Conservation (phyloP, 2,888 invertebrate genomes). For the Endomychus coccineus region DNA sequence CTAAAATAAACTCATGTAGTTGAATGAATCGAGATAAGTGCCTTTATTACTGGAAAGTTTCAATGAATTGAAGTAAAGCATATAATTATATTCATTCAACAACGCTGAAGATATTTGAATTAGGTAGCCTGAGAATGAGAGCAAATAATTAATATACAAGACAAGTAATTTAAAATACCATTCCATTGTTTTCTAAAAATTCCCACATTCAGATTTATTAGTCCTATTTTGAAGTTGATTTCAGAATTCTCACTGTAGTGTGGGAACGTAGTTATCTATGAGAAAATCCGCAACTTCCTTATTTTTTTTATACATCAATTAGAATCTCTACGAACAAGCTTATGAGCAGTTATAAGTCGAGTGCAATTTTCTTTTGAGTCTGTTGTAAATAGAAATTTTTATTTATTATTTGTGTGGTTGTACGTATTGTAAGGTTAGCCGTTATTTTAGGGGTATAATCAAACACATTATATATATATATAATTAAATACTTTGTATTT, state of each 20-base stretch:
- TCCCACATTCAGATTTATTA: constrained; percentile 36
- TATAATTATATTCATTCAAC: too few relatives aligned
- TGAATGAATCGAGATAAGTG: too few relatives aligned
- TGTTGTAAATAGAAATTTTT: too few relatives aligned
- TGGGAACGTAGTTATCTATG: constrained; percentile 13
- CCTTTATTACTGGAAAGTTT: too few relatives aligned
- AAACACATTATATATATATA: constrained; percentile 12
- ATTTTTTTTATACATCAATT: constrained; percentile 12
- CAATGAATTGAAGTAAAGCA: too few relatives aligned
- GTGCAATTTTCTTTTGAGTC: too few relatives aligned
- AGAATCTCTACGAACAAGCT: constrained; percentile 6
- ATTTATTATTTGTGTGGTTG: constrained; percentile 19
- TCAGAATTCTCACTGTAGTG: constrained; percentile 12
- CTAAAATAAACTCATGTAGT: too few relatives aligned
- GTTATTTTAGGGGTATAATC: constrained; percentile 4
- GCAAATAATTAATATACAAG: constrained; percentile 43
- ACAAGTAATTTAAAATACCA: constrained; percentile 42
- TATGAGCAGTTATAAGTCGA: too few relatives aligned
- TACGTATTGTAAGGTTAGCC: not conserved
- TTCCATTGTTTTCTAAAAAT: constrained; percentile 38
- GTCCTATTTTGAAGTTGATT: constrained; percentile 15
- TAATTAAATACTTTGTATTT: constrained; percentile 27
- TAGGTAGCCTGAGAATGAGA: constrained; percentile 43
- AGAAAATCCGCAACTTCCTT: constrained; percentile 13
- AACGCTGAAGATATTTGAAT: too few relatives aligned